Base-by-base conservation (phyloP, 2,888 invertebrate genomes). In the Drosophila monieri region DNA sequence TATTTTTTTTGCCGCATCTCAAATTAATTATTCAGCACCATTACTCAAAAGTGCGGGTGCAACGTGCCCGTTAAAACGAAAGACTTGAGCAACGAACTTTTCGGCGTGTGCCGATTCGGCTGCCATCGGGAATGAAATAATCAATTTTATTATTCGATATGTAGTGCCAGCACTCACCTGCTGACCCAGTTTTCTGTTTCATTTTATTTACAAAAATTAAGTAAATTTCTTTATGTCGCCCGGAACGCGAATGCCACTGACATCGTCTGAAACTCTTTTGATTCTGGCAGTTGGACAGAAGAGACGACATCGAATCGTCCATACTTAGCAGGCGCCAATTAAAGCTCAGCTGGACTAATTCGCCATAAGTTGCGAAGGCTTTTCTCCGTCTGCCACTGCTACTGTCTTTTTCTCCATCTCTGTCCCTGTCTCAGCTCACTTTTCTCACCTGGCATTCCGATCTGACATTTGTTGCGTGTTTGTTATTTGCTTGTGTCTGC, bases 301-400 rank as follows among this genome's bases (percentile, higher is more conserved):
- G 48, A 49, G 48, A 53, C 69, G 56, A 56, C 49, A 37, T 54
- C 55, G 52, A 32, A 23, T 14, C 41, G 52, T 35, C 64, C 61
- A 69, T 55, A 69, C 54, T 69, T 67, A 49, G 48, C 49, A 53
- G 67, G 52, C 54, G 66, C 74, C 85, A 78, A 87, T 86, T 86
- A 76, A 71, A 85, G 79, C 71, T 69, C 69, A 76, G 69, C 73
- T 79, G 85, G 61, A 80, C 86, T 79, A 85, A 87, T 87, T 88
- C 78, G 76, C 88, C 87, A 78, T 87, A 87, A 76, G 71, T 67
- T 76, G 67, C 37, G 30, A 43, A 77, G 53, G 59, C 69, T 74
- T 80, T 80, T 78, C 81, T 68, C 60, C 37, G 58, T 55, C 55
- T 27, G 32, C 6, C 43, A 54, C 55, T 27, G 43, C 6, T 32